These are phyloP conservation scores for Hippopotamus amphibius DNA, from an alignment of 2,113 vertebrate species.

Conservation along the genomic window DNA sequence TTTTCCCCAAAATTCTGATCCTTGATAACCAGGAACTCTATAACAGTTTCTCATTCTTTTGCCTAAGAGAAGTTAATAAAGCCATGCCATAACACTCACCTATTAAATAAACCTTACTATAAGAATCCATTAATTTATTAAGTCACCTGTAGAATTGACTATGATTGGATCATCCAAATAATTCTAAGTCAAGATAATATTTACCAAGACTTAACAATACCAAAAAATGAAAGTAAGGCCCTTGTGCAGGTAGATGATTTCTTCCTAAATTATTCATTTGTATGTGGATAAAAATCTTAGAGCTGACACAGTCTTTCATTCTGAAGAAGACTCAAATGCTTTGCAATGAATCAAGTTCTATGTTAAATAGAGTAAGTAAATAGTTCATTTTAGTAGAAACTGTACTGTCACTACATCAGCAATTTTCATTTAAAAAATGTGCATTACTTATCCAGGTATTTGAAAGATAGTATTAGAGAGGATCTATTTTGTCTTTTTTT, in stretches of 20 bases:
- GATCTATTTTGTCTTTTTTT: conserved; percentile 74
- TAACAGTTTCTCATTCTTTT: not conserved
- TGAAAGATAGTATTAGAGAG: conserved; percentile 72
- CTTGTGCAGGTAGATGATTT: conserved; percentile 72
- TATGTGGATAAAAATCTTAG: conserved; percentile 74
- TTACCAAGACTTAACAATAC: not conserved
- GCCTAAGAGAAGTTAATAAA: not conserved
- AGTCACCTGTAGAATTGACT: not conserved
- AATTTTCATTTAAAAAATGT: conserved; percentile 83
- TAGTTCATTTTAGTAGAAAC: conserved; percentile 78
- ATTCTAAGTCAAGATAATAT: not conserved
- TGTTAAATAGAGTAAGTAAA: conserved; percentile 72
- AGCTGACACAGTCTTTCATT: conserved; percentile 81
- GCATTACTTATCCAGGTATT: conserved; percentile 82
- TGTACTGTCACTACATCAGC: conserved; percentile 66
- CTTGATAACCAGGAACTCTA: not conserved
- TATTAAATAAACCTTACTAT: not conserved
- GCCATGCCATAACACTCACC: rapidly evolving
- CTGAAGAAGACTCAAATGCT: conserved; percentile 79
- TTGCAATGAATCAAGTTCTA: conserved; percentile 75
- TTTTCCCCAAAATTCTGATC: not conserved
- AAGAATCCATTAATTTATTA: conserved; percentile 35
- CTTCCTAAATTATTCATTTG: conserved; percentile 74
- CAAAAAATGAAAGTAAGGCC: conserved; percentile 51
- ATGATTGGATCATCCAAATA: not conserved